phyloP scores from a whole-genome alignment of 2,113 vertebrate species.

The Mus spicilegus region DNA sequence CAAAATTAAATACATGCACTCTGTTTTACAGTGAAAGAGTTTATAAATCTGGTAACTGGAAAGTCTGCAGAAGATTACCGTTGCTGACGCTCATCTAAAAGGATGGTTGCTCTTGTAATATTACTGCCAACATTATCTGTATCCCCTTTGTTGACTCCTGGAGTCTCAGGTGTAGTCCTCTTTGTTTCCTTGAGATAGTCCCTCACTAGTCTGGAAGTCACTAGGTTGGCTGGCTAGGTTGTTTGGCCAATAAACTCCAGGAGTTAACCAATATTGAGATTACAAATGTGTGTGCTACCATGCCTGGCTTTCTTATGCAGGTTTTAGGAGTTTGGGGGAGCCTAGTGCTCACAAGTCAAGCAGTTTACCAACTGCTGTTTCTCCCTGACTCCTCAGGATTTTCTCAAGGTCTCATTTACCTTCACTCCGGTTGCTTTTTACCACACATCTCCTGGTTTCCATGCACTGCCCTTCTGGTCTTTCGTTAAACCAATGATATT shows the following conservation, averaged over 20 bases:
- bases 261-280: not conserved
- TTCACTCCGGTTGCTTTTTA: not conserved
- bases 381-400: not conserved
- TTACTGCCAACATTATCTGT: not conserved
- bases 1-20: constrained; percentile 18
- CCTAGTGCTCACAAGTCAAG: not conserved
- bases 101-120: not conserved
- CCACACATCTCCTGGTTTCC: not conserved
- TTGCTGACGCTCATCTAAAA: not conserved
- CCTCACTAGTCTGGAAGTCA: not conserved
- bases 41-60: constrained; percentile 36
- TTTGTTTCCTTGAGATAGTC: not conserved
- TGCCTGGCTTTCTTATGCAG: not conserved
- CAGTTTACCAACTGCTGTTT: not conserved
- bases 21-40: not conserved
- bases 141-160: not conserved
- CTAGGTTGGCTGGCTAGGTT: not conserved
- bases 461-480: not conserved
- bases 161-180: not conserved
- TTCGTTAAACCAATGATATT: not conserved
- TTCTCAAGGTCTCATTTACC: not conserved
- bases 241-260: not conserved
- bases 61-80: not conserved
- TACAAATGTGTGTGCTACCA: not conserved
- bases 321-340: not conserved